Base-by-base conservation (phyloP, 2,113 vertebrate species). In the Sturnira hondurensis region DNA sequence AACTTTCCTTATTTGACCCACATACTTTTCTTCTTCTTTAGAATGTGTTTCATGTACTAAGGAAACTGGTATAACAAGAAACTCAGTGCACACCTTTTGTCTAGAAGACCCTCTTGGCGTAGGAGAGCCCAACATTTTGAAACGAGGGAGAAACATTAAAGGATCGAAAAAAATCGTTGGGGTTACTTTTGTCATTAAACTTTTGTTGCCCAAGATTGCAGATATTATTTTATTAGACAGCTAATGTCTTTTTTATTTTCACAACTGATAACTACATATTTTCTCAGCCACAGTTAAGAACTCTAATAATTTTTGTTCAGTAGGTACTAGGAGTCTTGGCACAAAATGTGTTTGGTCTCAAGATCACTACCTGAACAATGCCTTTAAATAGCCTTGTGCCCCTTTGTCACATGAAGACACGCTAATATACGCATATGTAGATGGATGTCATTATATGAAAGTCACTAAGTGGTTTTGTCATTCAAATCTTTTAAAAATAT, bases 401-500 rank as follows among this genome's bases (percentile, higher is more conserved):
- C 28, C n/a, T 96, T 80, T 97, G 97, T 71, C 93, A 92, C 65
- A 85, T 90, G 93, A 45, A 81, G 0, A 4, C 73, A 80, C 61
- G 67, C 61, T 65, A 95, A 74, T 45, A 76, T 94, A 94, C 89
- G 20, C 87, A 87, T 47, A 90, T 47, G 19, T 90, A 94, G 68
- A 50, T 87, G 56, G 50, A 96, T 97, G 74, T 89, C 84, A 92
- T 96, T 88, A 89, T 26, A 50, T 83, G 50, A 73, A 94, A 52
- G n/a, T 80, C 54, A 81, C 33, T 94, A 85, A 96, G 76, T 93
- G 88, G 86, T 94, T 91, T 82, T 90, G 28, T 89, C 93, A 22
- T 50, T 97, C 47, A 90, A 41, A 90, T 93, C 77, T 80, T 97
- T 97, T 94, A 87, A 97, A 86, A 96, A 56, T 91, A 93, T 78